These are phyloP conservation scores for Xenops minutus DNA, from an alignment of 2,797 vertebrate genomes.

Conservation along the genomic window DNA sequence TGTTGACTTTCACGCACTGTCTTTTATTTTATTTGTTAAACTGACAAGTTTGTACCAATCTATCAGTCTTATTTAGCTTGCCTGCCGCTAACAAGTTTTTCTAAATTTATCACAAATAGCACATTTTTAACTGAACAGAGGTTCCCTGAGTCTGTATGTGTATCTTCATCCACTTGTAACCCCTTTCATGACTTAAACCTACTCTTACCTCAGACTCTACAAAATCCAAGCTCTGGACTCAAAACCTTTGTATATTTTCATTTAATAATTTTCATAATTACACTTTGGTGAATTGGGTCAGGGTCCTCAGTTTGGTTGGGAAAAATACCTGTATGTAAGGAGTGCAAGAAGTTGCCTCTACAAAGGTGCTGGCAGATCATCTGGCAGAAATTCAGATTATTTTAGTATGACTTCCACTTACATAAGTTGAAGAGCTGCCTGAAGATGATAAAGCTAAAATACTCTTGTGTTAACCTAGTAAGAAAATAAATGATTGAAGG, in stretches of 20 bases:
- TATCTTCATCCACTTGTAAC: neutral
- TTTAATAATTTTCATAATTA: neutral
- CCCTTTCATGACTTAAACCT: neutral
- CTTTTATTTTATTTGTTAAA: neutral
- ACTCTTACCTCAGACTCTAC: neutral
- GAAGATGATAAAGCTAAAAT: neutral
- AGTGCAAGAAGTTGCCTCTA: neutral
- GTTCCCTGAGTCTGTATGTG: neutral
- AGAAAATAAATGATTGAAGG: neutral
- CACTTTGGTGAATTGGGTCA: neutral
- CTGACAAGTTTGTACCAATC: neutral
- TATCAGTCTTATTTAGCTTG: constrained; percentile 58
- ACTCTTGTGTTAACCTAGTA: neutral
- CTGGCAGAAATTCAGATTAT: neutral
- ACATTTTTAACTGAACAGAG: neutral
- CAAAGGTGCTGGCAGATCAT: neutral
- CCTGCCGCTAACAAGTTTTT: neutral
- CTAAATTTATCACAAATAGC: neutral
- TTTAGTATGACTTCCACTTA: neutral
- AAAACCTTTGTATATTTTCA: neutral
- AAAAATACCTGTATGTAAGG: neutral
- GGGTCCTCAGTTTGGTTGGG: neutral
- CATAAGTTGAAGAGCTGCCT: neutral
- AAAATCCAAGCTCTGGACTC: neutral
- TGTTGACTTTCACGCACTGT: constrained; percentile 26